Evolutionary conservation across 2,888 invertebrate species (phyloP).

Genomic region (Matsumyia berberina): DNA sequence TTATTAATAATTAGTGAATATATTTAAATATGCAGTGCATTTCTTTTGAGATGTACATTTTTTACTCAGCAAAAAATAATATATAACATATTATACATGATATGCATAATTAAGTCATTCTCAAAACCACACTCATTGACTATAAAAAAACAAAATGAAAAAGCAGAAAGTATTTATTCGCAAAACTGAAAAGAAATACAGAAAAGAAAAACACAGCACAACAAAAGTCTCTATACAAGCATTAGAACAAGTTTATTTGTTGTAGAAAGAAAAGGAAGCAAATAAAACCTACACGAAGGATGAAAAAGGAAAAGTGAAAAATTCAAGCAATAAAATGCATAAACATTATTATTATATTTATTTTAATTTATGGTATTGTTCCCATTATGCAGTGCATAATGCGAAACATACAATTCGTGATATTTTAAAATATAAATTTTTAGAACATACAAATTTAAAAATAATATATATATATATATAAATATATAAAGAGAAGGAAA

Average conservation of each 20-base stretch:
- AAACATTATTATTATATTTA: constrained; percentile 74
- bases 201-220: constrained; percentile 35
- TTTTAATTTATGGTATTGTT: constrained; percentile 74
- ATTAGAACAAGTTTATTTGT: constrained; percentile 52
- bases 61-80: constrained; percentile 72
- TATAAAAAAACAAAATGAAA: constrained; percentile 62
- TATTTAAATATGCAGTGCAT: constrained; percentile 78
- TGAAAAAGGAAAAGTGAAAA: constrained; percentile 21
- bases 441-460: constrained; percentile 76
- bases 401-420: constrained; percentile 76
- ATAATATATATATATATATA: constrained; percentile 41
- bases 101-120: constrained; percentile 74
- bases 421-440: constrained; percentile 76
- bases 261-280: constrained; percentile 17
- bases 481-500: constrained; percentile 41
- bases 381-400: constrained; percentile 75
- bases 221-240: constrained; percentile 39
- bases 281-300: constrained; percentile 15
- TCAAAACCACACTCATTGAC: constrained; percentile 76
- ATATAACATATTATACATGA: constrained; percentile 70
- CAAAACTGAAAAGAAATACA: constrained; percentile 56
- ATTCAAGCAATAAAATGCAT: constrained; percentile 75
- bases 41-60: constrained; percentile 79
- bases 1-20: constrained; percentile 76
- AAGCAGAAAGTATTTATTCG: constrained; percentile 75